These are phyloP conservation scores for Phylloscopus trochiloides DNA, from an alignment of 2,113 vertebrate genomes.

Conservation along the genomic window DNA sequence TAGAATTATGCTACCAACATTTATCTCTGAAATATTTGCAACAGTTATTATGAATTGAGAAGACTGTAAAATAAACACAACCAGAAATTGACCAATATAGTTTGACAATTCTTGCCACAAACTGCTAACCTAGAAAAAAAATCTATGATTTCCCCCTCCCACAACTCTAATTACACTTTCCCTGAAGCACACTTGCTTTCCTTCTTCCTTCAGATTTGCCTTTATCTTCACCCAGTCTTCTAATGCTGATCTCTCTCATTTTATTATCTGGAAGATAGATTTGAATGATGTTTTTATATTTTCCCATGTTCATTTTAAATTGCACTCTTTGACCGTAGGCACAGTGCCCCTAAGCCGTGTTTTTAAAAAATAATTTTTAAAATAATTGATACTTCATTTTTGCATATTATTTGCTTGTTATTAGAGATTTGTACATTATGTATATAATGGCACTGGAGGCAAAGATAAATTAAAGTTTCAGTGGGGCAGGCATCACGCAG, in stretches of 20 bases:
- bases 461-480: neutral
- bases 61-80: neutral
- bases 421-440: neutral
- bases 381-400: neutral
- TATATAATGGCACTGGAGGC: neutral
- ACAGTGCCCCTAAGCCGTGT: neutral
- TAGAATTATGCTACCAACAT: neutral
- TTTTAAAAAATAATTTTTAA: neutral
- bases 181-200: neutral
- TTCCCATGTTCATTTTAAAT: neutral
- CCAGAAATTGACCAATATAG: neutral
- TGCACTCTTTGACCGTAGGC: neutral
- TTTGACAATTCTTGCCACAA: neutral
- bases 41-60: neutral
- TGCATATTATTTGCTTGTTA: neutral
- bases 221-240: neutral
- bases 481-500: neutral
- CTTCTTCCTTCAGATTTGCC: neutral
- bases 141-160: accelerated
- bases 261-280: neutral
- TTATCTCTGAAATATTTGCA: neutral
- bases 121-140: neutral
- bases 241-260: neutral
- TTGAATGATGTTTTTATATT: neutral
- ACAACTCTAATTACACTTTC: neutral